Evolutionary conservation across 1,140 invertebrate species (phyloP), one percentile per base, ranked within the genome.

Genomic region (Pseudomyrmex cubaensis): DNA sequence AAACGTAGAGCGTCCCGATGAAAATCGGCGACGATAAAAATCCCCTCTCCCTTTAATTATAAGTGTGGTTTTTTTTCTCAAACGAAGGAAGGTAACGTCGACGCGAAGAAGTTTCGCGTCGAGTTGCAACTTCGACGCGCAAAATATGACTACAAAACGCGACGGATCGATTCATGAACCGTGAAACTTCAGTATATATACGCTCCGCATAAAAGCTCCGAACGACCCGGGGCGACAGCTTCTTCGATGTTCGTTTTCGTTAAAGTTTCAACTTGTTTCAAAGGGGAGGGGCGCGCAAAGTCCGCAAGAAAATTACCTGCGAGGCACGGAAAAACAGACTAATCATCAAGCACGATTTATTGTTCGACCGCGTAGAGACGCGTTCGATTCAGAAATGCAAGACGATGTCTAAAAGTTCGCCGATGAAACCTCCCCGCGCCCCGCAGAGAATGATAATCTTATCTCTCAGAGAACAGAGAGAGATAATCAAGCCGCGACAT

Each of bases 181-280:
- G 20, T 17, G 35, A 83, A 64, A 77, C 66, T 80, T 70, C 5
- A 5, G 35, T 35, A 25, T 25, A 25, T 25, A 3, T 25, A 50
- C 22, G 44, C 48, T 59, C 50, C 77, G 20, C 62, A 83, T 83
- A 78, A 77, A 83, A 83, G 72, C 73, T 17, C 0, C 35, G 25
- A 2, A 25, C 52, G 61, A 22, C 72, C 20, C 22, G 67, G 15
- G 35, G 66, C 74, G 61, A 52, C 48, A 61, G 61, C 44, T 80
- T 70, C 66, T 25, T 70, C 22, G 46, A 80, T 52, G 76, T 59
- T 80, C 76, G 44, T 80, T 66, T 80, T 80, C 76, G 72, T 80
- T 80, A 80, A 80, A 80, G 66, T 80, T 80, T 56, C 54, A 70
- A 78, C 52, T 25, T 66, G 20, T 69, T 35, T 10, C 46, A 44